Conservation (phyloP, 2,888 invertebrate genomes). For the Rhopalosiphum nymphaeae region DNA sequence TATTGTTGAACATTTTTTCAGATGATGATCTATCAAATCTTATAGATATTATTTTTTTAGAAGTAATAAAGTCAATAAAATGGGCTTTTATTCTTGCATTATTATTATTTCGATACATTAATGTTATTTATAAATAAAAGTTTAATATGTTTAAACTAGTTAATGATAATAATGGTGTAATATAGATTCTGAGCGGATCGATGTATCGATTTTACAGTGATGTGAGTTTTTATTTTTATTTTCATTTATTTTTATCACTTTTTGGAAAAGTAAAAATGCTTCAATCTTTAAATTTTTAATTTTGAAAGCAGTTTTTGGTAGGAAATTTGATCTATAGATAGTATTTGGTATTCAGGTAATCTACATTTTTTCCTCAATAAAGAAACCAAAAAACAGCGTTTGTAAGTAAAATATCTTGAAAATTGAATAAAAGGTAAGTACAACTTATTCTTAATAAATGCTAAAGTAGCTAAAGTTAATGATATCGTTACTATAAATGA, state of each 20-base stretch:
- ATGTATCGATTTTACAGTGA: neutral
- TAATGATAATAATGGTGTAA: neutral
- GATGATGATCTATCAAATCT: no score
- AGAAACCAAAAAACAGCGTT: neutral
- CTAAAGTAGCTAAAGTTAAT: neutral
- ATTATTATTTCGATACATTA: neutral
- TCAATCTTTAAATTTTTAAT: no score
- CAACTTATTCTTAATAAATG: neutral
- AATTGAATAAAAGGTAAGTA: neutral
- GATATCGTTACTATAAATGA: neutral
- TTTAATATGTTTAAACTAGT: neutral
- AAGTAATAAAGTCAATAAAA: neutral
- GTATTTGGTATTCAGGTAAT: no score
- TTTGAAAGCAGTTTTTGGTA: no score
- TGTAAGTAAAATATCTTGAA: neutral
- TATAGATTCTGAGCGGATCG: neutral
- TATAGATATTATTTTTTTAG: neutral
- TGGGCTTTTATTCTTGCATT: neutral
- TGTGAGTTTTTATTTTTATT: neutral
- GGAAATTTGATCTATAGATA: no score
- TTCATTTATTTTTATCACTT: neutral
- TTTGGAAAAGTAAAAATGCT: neutral
- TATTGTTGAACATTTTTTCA: neutral
- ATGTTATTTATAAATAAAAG: neutral
- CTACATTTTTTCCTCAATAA: neutral